Evolutionary conservation across 2,797 vertebrate genomes (phyloP), one percentile per base, ranked within the genome.

Genomic region (Florisuga fusca): DNA sequence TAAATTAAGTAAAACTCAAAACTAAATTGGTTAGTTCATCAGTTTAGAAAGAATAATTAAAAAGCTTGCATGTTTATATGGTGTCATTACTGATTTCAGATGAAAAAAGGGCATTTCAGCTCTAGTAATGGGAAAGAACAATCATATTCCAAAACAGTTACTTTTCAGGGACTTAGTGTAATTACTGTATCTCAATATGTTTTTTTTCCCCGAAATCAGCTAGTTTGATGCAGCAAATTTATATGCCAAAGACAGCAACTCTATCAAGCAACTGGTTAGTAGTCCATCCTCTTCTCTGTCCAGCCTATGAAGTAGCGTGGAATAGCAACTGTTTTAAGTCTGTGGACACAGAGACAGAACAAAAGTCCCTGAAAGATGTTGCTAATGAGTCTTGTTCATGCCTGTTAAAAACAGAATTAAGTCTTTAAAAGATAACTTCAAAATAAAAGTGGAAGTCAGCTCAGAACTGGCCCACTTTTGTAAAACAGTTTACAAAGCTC

Each of bases 1-100:
- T 76, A 88, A 74, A 94, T 67, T 33, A 75, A 3, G 2, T 41
- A 59, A 84, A 95, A n/a, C 68, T 87, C 34, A 79, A n/a, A 92
- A 79, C 26, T 48, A 89, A 94, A 74, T 72, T 66, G 36, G 29
- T 87, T 80, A 72, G 31, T 36, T 63, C 3, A 1, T 50, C 25
- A 33, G 33, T 31, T 90, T 88, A 87, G 89, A 91, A 84, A 58
- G n/a, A 78, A 9, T 43, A 78, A 86, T 53, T 69, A 76, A 93
- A 91, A 71, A 26, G 12, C 29, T 25, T 26, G 29, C 15, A 53
- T 80, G 22, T 62, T 88, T 92, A 26, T 68, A 27, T 7, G 66
- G 43, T 62, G 38, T 58, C 68, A 76, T 50, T 81, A 41, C 6
- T 34, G 38, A 83, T 90, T 95, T 87, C 71, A 73, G 45, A 85